phyloP scores from a whole-genome alignment of 2,888 invertebrate species.

The Drosophila hamatofila region DNA sequence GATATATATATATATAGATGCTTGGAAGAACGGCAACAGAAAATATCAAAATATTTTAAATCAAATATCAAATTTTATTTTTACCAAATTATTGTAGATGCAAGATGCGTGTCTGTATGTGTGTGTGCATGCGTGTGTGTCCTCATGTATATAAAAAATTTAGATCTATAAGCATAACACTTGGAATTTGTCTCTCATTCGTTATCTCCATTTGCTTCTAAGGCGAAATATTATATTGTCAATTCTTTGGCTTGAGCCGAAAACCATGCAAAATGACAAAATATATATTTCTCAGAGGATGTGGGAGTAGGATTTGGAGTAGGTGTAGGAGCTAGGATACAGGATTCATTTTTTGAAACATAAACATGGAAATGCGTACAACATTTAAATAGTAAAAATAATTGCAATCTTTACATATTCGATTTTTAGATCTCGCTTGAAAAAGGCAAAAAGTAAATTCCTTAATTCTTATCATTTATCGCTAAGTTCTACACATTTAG shows the following conservation, averaged over 20 bases:
- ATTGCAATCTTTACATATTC: conserved; percentile 32
- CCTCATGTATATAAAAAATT: conserved; percentile 68
- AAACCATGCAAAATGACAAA: conserved; percentile 83
- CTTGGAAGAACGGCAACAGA: conserved; percentile 72
- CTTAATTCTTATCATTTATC: conserved; percentile 44
- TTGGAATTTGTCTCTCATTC: conserved; percentile 72
- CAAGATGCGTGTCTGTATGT: conserved; percentile 22
- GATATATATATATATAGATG: conserved; percentile 39
- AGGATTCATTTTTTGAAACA: conserved; percentile 19
- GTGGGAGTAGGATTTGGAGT: neutral
- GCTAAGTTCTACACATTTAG: conserved; percentile 37
- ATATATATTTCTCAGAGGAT: conserved; percentile 71
- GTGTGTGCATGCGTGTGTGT: conserved; percentile 28
- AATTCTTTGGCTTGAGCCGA: conserved; percentile 83
- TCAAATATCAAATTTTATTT: conserved; percentile 34
- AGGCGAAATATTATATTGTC: conserved; percentile 84
- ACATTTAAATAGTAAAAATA: conserved; percentile 42
- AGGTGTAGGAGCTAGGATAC: neutral
- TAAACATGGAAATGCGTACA: conserved; percentile 23
- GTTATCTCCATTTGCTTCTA: conserved; percentile 68
- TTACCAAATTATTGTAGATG: conserved; percentile 59
- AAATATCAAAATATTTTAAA: conserved; percentile 49
- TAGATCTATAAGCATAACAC: conserved; percentile 79
- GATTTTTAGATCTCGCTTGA: conserved; percentile 31
- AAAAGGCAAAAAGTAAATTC: conserved; percentile 67